These are phyloP conservation scores for Syrista parreyssii DNA, from an alignment of 2,888 invertebrate genomes.

Conservation along the genomic window DNA sequence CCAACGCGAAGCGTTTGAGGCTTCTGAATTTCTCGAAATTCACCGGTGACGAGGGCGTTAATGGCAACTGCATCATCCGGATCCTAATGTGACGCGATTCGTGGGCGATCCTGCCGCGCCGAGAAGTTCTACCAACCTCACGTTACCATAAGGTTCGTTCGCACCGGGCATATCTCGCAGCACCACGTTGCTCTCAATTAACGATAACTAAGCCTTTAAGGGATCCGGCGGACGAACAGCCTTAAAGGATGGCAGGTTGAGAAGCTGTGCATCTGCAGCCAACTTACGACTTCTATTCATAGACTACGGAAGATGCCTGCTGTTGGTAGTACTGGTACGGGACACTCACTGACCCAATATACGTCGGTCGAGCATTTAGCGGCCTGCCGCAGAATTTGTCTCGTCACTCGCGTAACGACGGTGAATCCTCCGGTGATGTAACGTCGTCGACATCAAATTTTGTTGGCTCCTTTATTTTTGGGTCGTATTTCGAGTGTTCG, in stretches of 20 bases:
- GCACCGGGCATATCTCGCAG: slow-evolving; percentile 20
- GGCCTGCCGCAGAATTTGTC: slow-evolving; percentile 15
- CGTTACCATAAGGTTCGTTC: slow-evolving; percentile 5
- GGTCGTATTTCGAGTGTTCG: no score
- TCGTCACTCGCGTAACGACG: no score
- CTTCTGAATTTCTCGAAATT: background rate
- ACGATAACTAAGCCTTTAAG: slow-evolving; percentile 23
- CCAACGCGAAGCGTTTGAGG: no score
- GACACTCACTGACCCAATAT: slow-evolving; percentile 34
- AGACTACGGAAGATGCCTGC: slow-evolving; percentile 21
- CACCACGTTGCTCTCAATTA: slow-evolving; percentile 23
- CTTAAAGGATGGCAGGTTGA: no score
- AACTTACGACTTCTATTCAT: slow-evolving; percentile 38
- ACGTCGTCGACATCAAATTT: no score
- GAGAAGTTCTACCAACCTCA: no score
- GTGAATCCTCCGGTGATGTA: no score
- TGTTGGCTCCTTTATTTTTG: no score
- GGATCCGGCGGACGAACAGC: background rate
- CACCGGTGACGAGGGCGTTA: background rate
- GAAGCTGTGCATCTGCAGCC: slow-evolving; percentile 30
- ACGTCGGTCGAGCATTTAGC: slow-evolving; percentile 6
- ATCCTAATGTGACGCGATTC: background rate
- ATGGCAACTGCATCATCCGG: background rate
- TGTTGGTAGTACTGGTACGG: slow-evolving; percentile 27
- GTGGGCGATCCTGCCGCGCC: background rate